Base-by-base conservation (phyloP, 2,113 vertebrate species). In the Manacus vitellinus region DNA sequence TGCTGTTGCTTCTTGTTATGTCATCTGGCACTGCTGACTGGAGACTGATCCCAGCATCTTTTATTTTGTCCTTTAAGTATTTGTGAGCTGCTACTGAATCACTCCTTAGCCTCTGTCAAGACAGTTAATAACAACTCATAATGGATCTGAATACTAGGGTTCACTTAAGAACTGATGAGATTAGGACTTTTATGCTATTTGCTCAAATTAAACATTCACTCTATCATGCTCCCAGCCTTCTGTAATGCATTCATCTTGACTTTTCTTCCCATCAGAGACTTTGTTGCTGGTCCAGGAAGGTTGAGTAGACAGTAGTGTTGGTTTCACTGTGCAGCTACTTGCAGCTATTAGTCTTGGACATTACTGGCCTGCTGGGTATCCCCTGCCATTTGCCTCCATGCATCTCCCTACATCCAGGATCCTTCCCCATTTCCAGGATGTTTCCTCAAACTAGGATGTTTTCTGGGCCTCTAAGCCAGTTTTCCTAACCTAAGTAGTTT, bases 231-330 rank as follows among this genome's bases (percentile, higher is more conserved):
- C 12, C 17, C 51, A 43, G 28, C 28, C 41, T 70, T 28, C 58
- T 70, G 18, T 37, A 17, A 37, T 65, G 23, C n/a, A 43, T 58
- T 88, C 4, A 4, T 47, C 49, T 43, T 89, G 14, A 27, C 14
- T 83, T 96, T n/a, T 17, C 9, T 67, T 82, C 35, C 43, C 30
- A 43, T 23, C 49, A 41, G 47, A 84, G 41, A 68, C 24, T 33
- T 33, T 0, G 0, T 39, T 89, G 19, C 28, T 89, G 25, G 17
- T 49, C 9, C 35, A 46, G 67, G 39, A 87, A 67, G 31, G 2
- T 2, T 4, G 3, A 25, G 16, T 8, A 37, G 33, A 86, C 83
- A 71, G 11, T n/a, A 8, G 15, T 43, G 6, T 8, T 70, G 46
- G 25, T 63, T 85, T 92, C 12, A 22, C 15, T 49, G 22, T 47